phyloP scores from a whole-genome alignment of 2,797 vertebrate species.

The Fistularia commersonii region DNA sequence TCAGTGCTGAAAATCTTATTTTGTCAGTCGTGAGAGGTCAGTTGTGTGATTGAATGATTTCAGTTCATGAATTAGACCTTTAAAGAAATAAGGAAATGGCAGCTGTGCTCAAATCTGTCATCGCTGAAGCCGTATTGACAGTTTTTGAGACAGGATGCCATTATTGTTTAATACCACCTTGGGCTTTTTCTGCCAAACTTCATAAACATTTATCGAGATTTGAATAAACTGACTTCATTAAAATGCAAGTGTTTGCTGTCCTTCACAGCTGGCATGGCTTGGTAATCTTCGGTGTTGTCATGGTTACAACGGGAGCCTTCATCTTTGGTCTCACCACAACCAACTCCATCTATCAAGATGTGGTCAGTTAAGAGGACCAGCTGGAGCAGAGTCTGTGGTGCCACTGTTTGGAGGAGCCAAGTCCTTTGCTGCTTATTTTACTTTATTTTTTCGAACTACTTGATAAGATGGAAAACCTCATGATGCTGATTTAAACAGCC shows the following conservation, averaged over 20 bases:
- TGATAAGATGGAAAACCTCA: constrained; percentile 20
- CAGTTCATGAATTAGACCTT: too few species aligned
- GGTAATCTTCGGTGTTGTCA: constrained; percentile 81
- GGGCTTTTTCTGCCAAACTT: too few species aligned
- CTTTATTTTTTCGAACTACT: constrained; percentile 6
- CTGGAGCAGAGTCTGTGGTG: background rate
- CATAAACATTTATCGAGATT: background rate
- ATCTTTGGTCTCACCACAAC: constrained; percentile 97
- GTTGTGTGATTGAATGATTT: too few species aligned
- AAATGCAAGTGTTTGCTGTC: background rate
- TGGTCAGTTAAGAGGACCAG: constrained; percentile 42
- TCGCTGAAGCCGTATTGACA: too few species aligned
- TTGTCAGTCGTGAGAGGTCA: too few species aligned
- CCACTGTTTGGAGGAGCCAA: background rate
- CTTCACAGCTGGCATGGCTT: constrained; percentile 83
- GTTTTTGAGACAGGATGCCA: too few species aligned
- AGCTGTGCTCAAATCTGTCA: too few species aligned
- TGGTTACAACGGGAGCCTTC: constrained; percentile 89
- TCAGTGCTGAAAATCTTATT: too few species aligned
- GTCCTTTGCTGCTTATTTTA: constrained; percentile 32
- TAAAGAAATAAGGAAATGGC: too few species aligned
- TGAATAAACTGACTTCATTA: background rate
- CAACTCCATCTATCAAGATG: constrained; percentile 83
- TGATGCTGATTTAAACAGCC: constrained; percentile 20
- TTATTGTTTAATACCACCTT: too few species aligned